Evolutionary conservation across 2,797 vertebrate genomes (phyloP).

Genomic region (Acridotheres tristis): DNA sequence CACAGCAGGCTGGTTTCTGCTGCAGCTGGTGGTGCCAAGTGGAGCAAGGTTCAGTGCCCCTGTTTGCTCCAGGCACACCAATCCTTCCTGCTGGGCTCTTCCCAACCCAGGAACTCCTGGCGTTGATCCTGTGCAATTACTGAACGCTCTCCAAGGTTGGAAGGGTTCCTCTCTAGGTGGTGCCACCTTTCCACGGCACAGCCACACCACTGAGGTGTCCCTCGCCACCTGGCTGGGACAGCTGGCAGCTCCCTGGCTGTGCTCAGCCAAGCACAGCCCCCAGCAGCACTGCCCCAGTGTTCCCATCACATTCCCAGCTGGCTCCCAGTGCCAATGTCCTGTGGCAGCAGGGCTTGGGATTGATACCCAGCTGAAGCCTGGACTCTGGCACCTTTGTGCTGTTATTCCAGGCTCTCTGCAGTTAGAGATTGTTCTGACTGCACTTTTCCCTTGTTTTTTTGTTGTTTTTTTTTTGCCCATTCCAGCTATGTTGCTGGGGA

Average conservation of each 20-base stretch:
- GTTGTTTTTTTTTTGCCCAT: not conserved
- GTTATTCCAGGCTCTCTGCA: not conserved
- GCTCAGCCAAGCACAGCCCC: not conserved
- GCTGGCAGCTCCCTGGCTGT: not conserved
- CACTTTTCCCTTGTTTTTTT: not conserved
- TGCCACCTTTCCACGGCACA: not conserved
- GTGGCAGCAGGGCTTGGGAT: not conserved
- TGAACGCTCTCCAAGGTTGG: not conserved
- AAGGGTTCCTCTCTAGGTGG: not conserved
- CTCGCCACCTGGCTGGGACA: not conserved
- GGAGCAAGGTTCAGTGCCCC: not conserved
- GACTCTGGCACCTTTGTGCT: not conserved
- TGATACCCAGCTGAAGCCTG: not conserved
- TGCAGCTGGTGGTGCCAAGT: not conserved
- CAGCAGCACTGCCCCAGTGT: accelerated
- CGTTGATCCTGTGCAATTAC: accelerated
- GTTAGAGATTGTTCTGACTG: not conserved
- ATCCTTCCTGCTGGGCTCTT: not conserved
- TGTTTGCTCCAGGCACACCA: not conserved
- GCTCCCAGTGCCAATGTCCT: not conserved
- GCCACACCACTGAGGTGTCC: not conserved
- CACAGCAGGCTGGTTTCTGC: not conserved
- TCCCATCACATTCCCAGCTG: not conserved
- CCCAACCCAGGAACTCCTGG: not conserved
- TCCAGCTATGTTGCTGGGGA: not conserved